Conservation (phyloP, 37 sponge, comb jelly and placozoan species). For the Amphimedon queenslandica region DNA sequence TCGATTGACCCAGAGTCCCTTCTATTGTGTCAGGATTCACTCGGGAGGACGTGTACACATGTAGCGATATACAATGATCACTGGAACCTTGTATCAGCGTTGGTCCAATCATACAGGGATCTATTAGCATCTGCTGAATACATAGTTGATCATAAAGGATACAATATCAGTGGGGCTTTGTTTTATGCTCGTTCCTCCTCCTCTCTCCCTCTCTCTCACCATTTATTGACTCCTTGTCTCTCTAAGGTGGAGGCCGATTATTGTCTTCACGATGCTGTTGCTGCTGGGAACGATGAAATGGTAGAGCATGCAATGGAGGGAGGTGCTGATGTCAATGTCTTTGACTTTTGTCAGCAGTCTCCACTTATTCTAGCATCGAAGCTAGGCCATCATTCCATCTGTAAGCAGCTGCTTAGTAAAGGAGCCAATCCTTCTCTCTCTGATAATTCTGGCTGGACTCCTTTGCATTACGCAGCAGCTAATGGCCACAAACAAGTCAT, state of each 20-base stretch:
- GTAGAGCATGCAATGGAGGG: not conserved
- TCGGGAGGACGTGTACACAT: constrained; percentile 13
- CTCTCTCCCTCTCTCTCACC: not conserved
- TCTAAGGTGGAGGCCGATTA: constrained; percentile 35
- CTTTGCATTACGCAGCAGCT: constrained; percentile 44
- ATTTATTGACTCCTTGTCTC: constrained; percentile 10
- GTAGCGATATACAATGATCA: constrained; percentile 29
- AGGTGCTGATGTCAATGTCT: constrained; percentile 25
- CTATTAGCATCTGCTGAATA: not conserved
- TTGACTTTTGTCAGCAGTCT: constrained; percentile 53
- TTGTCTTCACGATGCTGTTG: constrained; percentile 22
- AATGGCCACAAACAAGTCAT: constrained; percentile 12
- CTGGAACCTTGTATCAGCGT: constrained; percentile 20
- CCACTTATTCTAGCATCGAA: constrained; percentile 47
- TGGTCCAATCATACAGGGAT: not conserved
- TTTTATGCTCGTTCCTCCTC: not conserved
- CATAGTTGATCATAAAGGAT: constrained; percentile 11
- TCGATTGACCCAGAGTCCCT: not conserved
- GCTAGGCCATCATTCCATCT: constrained; percentile 20
- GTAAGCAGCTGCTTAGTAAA: constrained; percentile 12
- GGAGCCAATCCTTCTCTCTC: constrained; percentile 30
- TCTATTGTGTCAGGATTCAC: constrained; percentile 9
- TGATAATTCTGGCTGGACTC: constrained; percentile 23
- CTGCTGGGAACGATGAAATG: not conserved
- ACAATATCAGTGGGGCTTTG: constrained; percentile 21